Base-by-base conservation (phyloP, 2,797 vertebrate species). In the Pampus argenteus region DNA sequence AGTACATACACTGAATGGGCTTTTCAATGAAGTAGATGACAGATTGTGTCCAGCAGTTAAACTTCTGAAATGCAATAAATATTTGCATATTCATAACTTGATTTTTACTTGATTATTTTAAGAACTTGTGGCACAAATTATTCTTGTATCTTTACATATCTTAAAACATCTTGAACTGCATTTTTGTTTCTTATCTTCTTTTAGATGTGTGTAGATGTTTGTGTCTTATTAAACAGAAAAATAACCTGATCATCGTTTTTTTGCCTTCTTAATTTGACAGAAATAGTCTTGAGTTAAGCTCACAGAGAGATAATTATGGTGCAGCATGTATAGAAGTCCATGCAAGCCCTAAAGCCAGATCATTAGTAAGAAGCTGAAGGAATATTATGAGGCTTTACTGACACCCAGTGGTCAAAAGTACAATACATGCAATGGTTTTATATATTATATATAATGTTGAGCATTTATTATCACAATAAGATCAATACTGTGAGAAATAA, bases 401-500 rank as follows among this genome's bases (percentile, higher is more conserved):
- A 66, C 86, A 65, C 84, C 88, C 11, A 10, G 81, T 88, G 93
- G 81, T 49, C 26, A 72, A 20, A 8, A 3, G 20, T 71, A 76
- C 51, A 82, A 56, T 59, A 42, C 78, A 85, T n/a, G n/a, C 17
- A 38, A 9, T 6, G 3, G 6, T 25, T 75, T 77, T 45, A n/a
- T 47, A 25, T 40, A 22, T 77, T 45, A n/a, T 47, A 25, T 40
- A 22, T n/a, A 74, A 72, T 63, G 44, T 38, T 54, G 50, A 86
- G 66, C 54, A 25, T 93, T 93, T 91, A 93, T 90, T 91, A 31
- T 50, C 65, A 79, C 74, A 81, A 66, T 80, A 74, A 71, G 22
- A 86, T 87, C 84, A 91, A 92, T 86, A 91, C 86, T 86, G 71
- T 74, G 47, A 67, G 29, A 59, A 74, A 55, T 50, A 70, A 75